These are phyloP conservation scores for Tenthredo amoena DNA, from an alignment of 2,888 invertebrate species.

Conservation along the genomic window DNA sequence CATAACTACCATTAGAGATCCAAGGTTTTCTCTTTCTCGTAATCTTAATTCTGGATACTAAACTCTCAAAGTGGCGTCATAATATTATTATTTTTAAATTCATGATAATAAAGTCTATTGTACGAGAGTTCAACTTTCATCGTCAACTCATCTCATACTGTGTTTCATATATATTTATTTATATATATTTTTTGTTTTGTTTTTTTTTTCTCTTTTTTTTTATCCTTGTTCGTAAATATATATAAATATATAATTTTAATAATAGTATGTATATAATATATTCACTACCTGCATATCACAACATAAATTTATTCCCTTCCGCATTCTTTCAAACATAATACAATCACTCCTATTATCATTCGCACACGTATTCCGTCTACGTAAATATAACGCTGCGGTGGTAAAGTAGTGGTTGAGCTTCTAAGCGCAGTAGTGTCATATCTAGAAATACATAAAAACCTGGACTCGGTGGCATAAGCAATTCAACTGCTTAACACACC, in stretches of 20 bases:
- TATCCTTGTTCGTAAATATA: constrained; percentile 51
- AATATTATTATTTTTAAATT: constrained; percentile 71
- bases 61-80: constrained; percentile 72
- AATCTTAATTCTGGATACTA: constrained; percentile 70
- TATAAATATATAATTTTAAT: constrained; percentile 59
- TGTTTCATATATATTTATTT: constrained; percentile 57
- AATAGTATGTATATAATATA: constrained; percentile 70
- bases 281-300: constrained; percentile 77
- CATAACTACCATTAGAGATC: constrained; percentile 73
- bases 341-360: constrained; percentile 56
- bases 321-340: constrained; percentile 60
- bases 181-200: constrained; percentile 55
- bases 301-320: constrained; percentile 72
- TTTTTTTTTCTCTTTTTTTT: constrained; percentile 56
- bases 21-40: constrained; percentile 63
- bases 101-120: constrained; percentile 75
- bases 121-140: constrained; percentile 73
- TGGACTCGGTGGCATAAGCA: constrained; percentile 29
- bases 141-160: constrained; percentile 70
- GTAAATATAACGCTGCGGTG: constrained; percentile 75
- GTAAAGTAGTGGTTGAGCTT: constrained; percentile 73
- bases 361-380: constrained; percentile 69
- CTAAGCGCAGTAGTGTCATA: constrained; percentile 71
- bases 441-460: constrained; percentile 20
- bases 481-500: constrained; percentile 26